These are phyloP conservation scores for Chaitophorus viminalis DNA, from an alignment of 2,888 invertebrate genomes.

Conservation along the genomic window DNA sequence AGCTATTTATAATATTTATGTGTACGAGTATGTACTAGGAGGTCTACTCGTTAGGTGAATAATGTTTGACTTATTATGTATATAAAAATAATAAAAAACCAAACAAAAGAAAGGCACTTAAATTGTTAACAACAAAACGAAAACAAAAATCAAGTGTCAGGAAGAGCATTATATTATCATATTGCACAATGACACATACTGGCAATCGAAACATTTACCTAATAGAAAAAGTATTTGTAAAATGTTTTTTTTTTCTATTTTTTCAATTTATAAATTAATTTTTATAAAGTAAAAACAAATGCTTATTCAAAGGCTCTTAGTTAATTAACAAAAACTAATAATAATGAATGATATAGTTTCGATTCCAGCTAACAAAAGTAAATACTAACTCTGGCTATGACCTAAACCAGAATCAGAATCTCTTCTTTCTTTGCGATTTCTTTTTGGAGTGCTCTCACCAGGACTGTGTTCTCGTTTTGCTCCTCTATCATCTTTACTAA, in stretches of 20 bases:
- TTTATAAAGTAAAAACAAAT: constrained; percentile 53
- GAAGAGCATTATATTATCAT: constrained; percentile 59
- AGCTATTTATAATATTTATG: constrained; percentile 61
- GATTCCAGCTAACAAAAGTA: constrained; percentile 51
- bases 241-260: constrained; percentile 36
- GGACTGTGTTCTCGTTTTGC: constrained; percentile 58
- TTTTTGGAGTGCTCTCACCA: constrained; percentile 43
- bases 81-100: constrained; percentile 58
- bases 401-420: constrained; percentile 57
- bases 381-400: constrained; percentile 59
- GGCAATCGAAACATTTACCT: constrained; percentile 53
- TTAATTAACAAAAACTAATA: constrained; percentile 32
- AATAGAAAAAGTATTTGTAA: constrained; percentile 42
- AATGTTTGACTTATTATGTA: constrained; percentile 54
- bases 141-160: constrained; percentile 60
- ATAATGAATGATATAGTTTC: constrained; percentile 48
- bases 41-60: constrained; percentile 60
- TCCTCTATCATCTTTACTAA: constrained; percentile 74
- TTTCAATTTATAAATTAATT: constrained; percentile 22
- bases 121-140: constrained; percentile 61
- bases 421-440: constrained; percentile 53
- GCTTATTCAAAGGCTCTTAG: constrained; percentile 29
- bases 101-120: constrained; percentile 62
- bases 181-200: constrained; percentile 59
- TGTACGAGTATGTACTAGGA: constrained; percentile 61